These are phyloP conservation scores for Chiridota heheva DNA, from an alignment of 35 echinoderm and acorn worm genomes.

Conservation along the genomic window DNA sequence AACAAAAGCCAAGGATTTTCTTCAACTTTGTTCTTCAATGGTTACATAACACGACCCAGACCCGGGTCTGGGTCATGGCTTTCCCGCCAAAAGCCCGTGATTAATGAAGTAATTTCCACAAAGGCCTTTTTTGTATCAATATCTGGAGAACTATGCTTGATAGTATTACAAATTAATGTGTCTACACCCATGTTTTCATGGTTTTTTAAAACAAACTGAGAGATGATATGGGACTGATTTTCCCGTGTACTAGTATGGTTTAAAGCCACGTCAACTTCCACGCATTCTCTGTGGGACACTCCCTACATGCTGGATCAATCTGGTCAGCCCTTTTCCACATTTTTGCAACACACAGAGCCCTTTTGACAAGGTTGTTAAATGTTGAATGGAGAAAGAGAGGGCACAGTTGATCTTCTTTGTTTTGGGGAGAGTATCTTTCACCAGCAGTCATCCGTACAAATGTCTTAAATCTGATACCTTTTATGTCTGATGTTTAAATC, in stretches of 20 bases:
- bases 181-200: no score
- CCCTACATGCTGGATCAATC: neutral
- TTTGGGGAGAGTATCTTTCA: constrained; percentile 22
- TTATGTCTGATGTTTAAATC: constrained; percentile 49
- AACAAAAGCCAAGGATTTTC: no score
- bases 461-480: constrained; percentile 39
- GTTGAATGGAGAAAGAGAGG: constrained; percentile 43
- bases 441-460: constrained; percentile 34
- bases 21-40: no score
- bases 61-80: no score
- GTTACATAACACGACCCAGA: no score
- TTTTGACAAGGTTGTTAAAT: neutral
- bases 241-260: constrained; percentile 40
- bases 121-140: no score
- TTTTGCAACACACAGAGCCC: constrained; percentile 33
- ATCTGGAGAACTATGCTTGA: no score
- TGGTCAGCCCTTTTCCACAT: constrained; percentile 51
- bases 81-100: no score
- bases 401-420: constrained; percentile 49
- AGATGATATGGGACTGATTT: constrained; percentile 29
- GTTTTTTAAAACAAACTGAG: neutral
- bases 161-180: no score
- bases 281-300: constrained; percentile 10
- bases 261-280: constrained; percentile 34
- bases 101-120: no score